Base-by-base conservation (phyloP, 2,113 vertebrate species). In the Petroica traversi region DNA sequence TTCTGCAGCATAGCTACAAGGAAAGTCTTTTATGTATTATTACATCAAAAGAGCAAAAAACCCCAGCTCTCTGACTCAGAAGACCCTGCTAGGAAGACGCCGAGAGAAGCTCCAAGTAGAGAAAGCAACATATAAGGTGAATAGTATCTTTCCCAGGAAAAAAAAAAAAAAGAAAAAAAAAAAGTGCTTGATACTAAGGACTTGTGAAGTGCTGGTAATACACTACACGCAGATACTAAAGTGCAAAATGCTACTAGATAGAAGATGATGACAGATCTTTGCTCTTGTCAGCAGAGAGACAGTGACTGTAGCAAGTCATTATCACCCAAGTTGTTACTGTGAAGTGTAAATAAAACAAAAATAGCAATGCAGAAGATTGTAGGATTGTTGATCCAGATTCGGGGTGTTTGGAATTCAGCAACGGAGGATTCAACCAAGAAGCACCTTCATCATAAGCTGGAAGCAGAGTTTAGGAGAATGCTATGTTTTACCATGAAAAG, bases 331-430 rank as follows among this genome's bases (percentile, higher is more conserved):
- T 97, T 94, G 96, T 96, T 96, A 96, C 95, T 95, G 94, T 94
- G 94, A 96, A 97, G 94, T 92, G 94, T 97, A 97, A 97, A 97
- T 93, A 96, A 95, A 96, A 90, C 92, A 97, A 92, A 97, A 96
- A 97, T 97, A 97, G 88, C 79, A 9, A 52, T 12, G 8, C 10
- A 67, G 72, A 84, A 95, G 22, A 93, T 88, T 88, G 55, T 94
- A 84, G 91, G 68, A 94, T 84, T 95, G 92, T 96, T 97, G 95
- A 95, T 90, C 95, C 83, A 96, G 82, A 89, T 95, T 93, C 93
- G 58, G 92, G 54, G 67, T 94, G 73, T 96, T 93, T 94, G 90
- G 86, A 94, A 97, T 93, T 59, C 72, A 93, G 82, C 55, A 86
- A 84, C 48, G 86, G 52, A 88, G 80, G 79, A 93, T 71, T 88